phyloP scores from a whole-genome alignment of 2,888 invertebrate species.

The Trichopria drosophilae region DNA sequence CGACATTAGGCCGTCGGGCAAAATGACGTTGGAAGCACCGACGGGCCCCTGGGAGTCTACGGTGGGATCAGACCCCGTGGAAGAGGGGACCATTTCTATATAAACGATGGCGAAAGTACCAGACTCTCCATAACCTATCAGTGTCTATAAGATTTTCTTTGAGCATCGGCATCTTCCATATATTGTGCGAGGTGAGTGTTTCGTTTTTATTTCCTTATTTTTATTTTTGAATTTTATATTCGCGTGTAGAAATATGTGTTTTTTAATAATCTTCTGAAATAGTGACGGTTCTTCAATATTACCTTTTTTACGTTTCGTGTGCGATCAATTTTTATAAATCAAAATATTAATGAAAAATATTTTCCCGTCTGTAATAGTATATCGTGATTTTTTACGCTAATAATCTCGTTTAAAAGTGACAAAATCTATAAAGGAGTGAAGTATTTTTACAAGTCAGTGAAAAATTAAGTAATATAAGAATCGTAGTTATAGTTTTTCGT shows the following conservation, averaged over 20 bases:
- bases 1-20: conserved; percentile 9
- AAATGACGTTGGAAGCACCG: too few relatives aligned
- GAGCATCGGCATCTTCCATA: conserved; percentile 29
- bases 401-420: too few relatives aligned
- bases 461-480: too few relatives aligned
- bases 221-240: neutral
- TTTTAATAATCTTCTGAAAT: too few relatives aligned
- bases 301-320: too few relatives aligned
- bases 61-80: conserved; percentile 43
- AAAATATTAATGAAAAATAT: too few relatives aligned
- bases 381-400: too few relatives aligned
- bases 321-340: too few relatives aligned
- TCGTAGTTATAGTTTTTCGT: too few relatives aligned
- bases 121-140: conserved; percentile 55
- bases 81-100: conserved; percentile 55
- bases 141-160: conserved; percentile 42
- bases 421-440: conserved; percentile 19
- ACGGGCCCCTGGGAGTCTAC: conserved; percentile 28
- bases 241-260: too few relatives aligned
- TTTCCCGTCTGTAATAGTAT: too few relatives aligned
- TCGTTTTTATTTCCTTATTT: neutral
- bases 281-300: too few relatives aligned
- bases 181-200: conserved; percentile 40
- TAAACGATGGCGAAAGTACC: conserved; percentile 50
- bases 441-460: conserved; percentile 19